Evolutionary conservation across 2,888 invertebrate genomes (phyloP).

Genomic region (Teleiodes luculella): DNA sequence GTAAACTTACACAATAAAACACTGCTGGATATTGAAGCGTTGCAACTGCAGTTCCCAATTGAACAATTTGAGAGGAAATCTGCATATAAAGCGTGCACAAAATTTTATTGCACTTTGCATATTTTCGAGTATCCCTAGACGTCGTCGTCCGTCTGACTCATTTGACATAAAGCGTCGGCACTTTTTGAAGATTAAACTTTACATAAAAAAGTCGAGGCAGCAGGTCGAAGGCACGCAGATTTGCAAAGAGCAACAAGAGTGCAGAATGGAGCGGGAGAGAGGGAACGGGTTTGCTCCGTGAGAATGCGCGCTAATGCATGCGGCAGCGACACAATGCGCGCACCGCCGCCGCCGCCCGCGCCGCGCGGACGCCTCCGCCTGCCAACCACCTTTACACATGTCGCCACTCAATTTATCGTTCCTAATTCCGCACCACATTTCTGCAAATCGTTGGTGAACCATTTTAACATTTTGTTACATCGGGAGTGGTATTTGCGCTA

Average conservation of each 20-base stretch:
- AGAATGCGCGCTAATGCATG: slow-evolving; percentile 64
- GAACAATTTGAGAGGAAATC: slow-evolving; percentile 18
- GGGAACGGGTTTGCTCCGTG: slow-evolving; percentile 60
- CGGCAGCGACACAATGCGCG: slow-evolving; percentile 51
- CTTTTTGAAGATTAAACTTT: slow-evolving; percentile 52
- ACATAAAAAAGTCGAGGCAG: slow-evolving; percentile 36
- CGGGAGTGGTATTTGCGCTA: background rate
- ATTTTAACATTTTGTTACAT: slow-evolving; percentile 1
- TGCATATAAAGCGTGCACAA: slow-evolving; percentile 26
- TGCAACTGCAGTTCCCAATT: slow-evolving; percentile 22
- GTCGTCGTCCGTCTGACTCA: slow-evolving; percentile 33
- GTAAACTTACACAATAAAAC: slow-evolving; percentile 37
- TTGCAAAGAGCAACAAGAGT: slow-evolving; percentile 60
- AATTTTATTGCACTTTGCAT: slow-evolving; percentile 22
- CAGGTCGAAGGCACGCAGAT: slow-evolving; percentile 42
- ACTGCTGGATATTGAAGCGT: slow-evolving; percentile 22
- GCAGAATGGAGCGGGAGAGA: slow-evolving; percentile 31
- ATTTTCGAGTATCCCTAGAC: slow-evolving; percentile 16
- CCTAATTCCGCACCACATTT: slow-evolving; percentile 22
- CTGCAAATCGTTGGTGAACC: slow-evolving; percentile 24
- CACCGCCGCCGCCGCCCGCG: slow-evolving; percentile 31
- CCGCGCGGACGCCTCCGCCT: slow-evolving; percentile 10
- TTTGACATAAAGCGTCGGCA: slow-evolving; percentile 48
- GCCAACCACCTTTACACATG: slow-evolving; percentile 36
- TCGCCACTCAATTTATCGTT: slow-evolving; percentile 33